Conservation (phyloP, 2,113 vertebrate species). For the Rafetus swinhoei region DNA sequence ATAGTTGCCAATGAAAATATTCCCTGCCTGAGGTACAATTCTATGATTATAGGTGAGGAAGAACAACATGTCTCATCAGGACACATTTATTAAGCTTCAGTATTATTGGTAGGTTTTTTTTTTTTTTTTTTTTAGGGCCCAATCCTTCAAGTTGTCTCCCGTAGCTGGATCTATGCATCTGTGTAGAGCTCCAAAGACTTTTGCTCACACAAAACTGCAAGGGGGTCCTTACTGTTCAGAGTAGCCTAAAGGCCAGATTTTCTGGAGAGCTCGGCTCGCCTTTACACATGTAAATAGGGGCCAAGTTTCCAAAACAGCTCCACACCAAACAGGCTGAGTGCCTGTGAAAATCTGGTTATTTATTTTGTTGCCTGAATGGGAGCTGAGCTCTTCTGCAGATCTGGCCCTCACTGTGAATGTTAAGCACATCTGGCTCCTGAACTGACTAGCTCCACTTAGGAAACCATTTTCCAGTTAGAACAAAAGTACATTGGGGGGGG, state of each 20-base stretch:
- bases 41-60: neutral
- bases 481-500: neutral
- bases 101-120: neutral
- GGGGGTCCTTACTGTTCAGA: neutral
- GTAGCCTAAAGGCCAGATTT: neutral
- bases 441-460: neutral
- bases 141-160: neutral
- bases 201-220: neutral
- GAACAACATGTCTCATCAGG: neutral
- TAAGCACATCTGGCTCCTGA: neutral
- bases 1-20: neutral
- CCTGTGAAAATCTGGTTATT: neutral
- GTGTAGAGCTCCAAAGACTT: neutral
- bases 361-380: neutral
- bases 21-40: neutral
- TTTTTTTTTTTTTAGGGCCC: constrained; percentile 5
- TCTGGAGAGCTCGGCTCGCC: neutral
- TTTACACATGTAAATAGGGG: neutral
- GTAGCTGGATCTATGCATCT: neutral
- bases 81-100: neutral
- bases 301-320: neutral
- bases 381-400: neutral
- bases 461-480: neutral
- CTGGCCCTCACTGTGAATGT: neutral
- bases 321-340: neutral